Base-by-base conservation (phyloP, 2,113 vertebrate genomes). In the Gallinago undulata region DNA sequence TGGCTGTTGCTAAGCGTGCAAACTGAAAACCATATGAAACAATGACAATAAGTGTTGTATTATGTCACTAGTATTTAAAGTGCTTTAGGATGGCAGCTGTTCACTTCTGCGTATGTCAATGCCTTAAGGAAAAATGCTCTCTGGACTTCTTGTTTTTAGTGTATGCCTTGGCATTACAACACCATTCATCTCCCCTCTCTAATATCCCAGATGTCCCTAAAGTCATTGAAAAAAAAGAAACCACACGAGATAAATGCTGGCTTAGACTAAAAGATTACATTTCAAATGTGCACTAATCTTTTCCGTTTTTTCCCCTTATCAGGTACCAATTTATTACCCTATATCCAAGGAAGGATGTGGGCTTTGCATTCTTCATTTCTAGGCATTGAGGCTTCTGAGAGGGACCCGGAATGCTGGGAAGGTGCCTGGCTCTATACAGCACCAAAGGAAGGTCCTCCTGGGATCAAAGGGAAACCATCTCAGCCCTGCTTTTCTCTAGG, bases 41-140 rank as follows among this genome's bases (percentile, higher is more conserved):
- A 84, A 84, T 64, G 75, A 85, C 70, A 95, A 75, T 35, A 78
- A 90, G 56, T 82, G 86, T 31, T 90, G 89, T 79, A 66, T 60
- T 63, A 70, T 69, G 43, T 86, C 50, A 43, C 62, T 75, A 66
- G 90, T 96, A 91, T 78, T 90, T 80, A 35, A 88, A 94, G 60
- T 47, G 51, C n/a, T 84, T 87, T 81, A 50, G 74, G 50, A 48
- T 85, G 74, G 47, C 74, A 91, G 59, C 69, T 93, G 64, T 22
- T 87, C n/a, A 18, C 56, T 68, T 77, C 70, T 82, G 70, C 0
- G 0, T 64, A 6, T 84, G 78, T 62, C 63, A 93, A 7, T 7
- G 47, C 67, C 81, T 82, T 51, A 30, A 84, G 48, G n/a, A 51
- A 53, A 57, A 86, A 56, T 9, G 13, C 25, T 64, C 22, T 87